phyloP scores from a whole-genome alignment of 2,888 invertebrate genomes.

The Carpatolechia fugitivella region DNA sequence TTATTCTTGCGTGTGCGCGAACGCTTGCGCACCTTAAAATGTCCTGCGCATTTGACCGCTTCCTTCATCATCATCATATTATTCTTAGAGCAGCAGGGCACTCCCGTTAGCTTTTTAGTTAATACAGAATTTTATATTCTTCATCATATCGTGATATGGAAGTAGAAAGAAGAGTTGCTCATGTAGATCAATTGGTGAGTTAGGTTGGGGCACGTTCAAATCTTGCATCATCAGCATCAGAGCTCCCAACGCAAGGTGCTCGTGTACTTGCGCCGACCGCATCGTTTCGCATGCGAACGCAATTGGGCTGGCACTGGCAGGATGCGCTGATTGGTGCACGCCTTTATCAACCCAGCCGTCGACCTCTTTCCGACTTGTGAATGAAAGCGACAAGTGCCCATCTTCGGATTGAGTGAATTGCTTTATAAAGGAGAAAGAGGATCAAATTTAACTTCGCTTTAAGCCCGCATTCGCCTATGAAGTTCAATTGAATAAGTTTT shows the following conservation, averaged over 20 bases:
- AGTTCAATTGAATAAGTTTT: background rate
- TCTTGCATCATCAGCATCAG: background rate
- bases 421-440: constrained; percentile 11
- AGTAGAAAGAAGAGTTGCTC: too few relatives aligned
- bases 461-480: constrained; percentile 2
- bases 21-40: too few relatives aligned
- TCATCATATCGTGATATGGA: too few relatives aligned
- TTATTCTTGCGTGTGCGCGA: too few relatives aligned
- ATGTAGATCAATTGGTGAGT: too few relatives aligned
- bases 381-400: constrained; percentile 19
- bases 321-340: constrained; percentile 50
- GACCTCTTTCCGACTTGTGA: constrained; percentile 42
- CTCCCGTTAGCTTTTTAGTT: too few relatives aligned
- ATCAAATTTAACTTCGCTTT: constrained; percentile 5
- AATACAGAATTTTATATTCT: too few relatives aligned
- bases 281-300: constrained; percentile 34
- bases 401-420: constrained; percentile 8
- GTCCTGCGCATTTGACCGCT: too few relatives aligned
- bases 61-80: too few relatives aligned
- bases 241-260: constrained; percentile 1
- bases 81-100: too few relatives aligned
- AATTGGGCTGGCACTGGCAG: constrained; percentile 48
- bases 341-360: constrained; percentile 52
- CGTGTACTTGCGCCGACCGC: constrained; percentile 27
- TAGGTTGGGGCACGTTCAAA: too few relatives aligned